These are phyloP conservation scores for Dolichomitus sp. DNA, from an alignment of 2,888 invertebrate species.

Conservation along the genomic window DNA sequence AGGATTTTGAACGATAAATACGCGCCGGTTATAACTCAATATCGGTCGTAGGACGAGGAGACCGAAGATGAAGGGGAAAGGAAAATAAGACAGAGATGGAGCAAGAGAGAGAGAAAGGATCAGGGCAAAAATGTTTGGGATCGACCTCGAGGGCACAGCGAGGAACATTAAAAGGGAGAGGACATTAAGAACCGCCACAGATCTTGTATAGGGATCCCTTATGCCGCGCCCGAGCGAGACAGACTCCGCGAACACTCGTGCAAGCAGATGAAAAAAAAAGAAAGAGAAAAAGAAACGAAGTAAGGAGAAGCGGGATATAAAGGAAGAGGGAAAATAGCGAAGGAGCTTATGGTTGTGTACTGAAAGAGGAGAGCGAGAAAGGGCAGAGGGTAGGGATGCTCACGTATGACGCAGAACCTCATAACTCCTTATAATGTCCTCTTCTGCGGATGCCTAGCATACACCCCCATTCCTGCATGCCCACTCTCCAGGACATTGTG, in stretches of 20 bases:
- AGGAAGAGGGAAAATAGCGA: slow-evolving; percentile 48
- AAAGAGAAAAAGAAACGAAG: slow-evolving; percentile 9
- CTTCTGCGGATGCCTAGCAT: slow-evolving; percentile 85
- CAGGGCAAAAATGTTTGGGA: slow-evolving; percentile 82
- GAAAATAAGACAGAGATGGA: slow-evolving; percentile 8
- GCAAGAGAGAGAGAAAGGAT: slow-evolving; percentile 59
- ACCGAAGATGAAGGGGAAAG: slow-evolving; percentile 19
- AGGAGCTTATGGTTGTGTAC: slow-evolving; percentile 51
- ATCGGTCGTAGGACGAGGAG: slow-evolving; percentile 77
- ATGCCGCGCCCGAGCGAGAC: slow-evolving; percentile 68
- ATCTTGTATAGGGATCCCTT: slow-evolving; percentile 83
- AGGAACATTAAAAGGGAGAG: slow-evolving; percentile 84
- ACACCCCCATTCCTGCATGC: slow-evolving; percentile 82
- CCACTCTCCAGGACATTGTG: slow-evolving; percentile 78
- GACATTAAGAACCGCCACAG: slow-evolving; percentile 85
- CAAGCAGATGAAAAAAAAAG: slow-evolving; percentile 40
- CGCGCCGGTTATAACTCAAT: slow-evolving; percentile 84
- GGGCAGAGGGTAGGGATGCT: slow-evolving; percentile 78
- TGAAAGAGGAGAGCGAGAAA: slow-evolving; percentile 51
- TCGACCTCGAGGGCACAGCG: slow-evolving; percentile 83
- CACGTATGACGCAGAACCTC: slow-evolving; percentile 85
- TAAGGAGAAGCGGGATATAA: slow-evolving; percentile 49
- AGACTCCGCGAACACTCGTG: slow-evolving; percentile 63
- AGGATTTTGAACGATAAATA: slow-evolving; percentile 82
- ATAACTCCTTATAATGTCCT: slow-evolving; percentile 86